Conservation (phyloP, 2,113 vertebrate genomes). For the Piaya cayana region DNA sequence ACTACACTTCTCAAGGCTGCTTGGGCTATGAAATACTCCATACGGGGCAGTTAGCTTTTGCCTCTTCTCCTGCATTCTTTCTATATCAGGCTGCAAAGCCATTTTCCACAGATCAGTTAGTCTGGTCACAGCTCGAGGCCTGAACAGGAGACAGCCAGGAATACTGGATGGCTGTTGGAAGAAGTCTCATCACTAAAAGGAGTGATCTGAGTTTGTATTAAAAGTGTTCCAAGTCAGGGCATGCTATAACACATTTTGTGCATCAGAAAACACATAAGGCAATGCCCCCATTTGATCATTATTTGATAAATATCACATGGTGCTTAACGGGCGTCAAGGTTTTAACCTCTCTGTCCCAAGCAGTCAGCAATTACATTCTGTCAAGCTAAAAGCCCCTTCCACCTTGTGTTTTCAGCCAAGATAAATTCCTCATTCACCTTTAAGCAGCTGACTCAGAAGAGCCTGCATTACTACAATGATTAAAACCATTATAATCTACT, state of each 20-base stretch:
- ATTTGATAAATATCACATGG: not conserved
- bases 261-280: not conserved
- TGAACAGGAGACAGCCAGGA: not conserved
- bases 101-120: not conserved
- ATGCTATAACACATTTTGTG: not conserved
- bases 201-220: not conserved
- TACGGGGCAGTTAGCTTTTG: not conserved
- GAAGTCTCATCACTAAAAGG: not conserved
- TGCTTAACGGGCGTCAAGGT: not conserved
- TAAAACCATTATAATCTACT: not conserved
- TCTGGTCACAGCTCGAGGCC: not conserved
- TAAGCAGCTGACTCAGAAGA: not conserved
- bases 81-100: not conserved
- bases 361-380: conserved; percentile 28
- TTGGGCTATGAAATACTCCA: not conserved
- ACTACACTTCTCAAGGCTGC: not conserved
- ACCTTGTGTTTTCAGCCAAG: conserved; percentile 9
- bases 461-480: not conserved
- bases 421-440: not conserved
- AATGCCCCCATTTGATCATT: not conserved
- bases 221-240: not conserved
- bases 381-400: conserved; percentile 18
- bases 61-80: not conserved
- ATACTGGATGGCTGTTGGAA: not conserved
- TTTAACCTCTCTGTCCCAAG: conserved; percentile 32